Evolutionary conservation across 2,888 invertebrate species (phyloP), one percentile per base, ranked within the genome.

Genomic region (Meliscaeva auricollis): DNA sequence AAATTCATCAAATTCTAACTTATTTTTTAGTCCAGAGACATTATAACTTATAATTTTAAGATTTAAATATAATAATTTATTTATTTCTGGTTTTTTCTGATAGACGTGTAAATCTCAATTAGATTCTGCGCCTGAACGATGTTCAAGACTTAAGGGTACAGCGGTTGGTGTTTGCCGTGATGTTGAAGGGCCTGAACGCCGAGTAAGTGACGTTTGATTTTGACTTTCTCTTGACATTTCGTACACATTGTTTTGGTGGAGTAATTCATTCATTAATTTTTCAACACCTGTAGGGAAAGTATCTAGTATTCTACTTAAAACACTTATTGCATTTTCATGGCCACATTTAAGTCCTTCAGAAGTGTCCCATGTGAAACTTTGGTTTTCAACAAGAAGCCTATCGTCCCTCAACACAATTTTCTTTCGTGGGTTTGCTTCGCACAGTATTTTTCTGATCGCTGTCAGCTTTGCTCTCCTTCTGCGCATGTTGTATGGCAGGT

Each of bases 21-120:
- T 48, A 32, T 48, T 64, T 64, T 64, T 64, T 8, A 62, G 30
- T 62, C 44, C 44, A 26, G 44, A 11, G n/a, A 60, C 60, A n/a
- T 41, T 60, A 41, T 60, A 60, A 22, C 32, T 32, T 6, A 32
- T 4, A 6, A 32, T 32, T 17, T 35, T 44, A n/a, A 60, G 15
- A 60, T 48, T 48, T 15, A 48, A 48, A 48, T 48, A n/a, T n/a
- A n/a, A n/a, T n/a, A n/a, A n/a, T n/a, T n/a, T n/a, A n/a, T n/a
- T n/a, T n/a, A n/a, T n/a, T n/a, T n/a, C n/a, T n/a, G n/a, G n/a
- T n/a, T n/a, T 17, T 9, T 62, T 62, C 62, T 20, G 44, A n/a
- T 60, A 60, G 60, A 60, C 41, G 17, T 15, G 17, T 60, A 15
- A 7, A 60, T 46, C 15, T 46, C 62, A 62, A 62, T 62, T 62